Conservation (phyloP, 2,113 vertebrate genomes). For the Chionomys nivalis region DNA sequence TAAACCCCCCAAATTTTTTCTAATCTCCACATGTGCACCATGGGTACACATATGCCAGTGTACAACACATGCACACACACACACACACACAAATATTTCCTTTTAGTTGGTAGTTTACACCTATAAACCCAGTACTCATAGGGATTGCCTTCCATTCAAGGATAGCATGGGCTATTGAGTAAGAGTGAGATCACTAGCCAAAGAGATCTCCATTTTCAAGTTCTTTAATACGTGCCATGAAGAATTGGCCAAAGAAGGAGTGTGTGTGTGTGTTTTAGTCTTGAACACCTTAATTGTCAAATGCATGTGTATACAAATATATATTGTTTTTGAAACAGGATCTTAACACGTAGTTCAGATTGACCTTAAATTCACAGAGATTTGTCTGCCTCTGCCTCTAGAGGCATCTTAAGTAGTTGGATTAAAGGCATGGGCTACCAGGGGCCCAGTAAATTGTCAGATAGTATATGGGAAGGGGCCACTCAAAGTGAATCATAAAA, state of each 20-base stretch:
- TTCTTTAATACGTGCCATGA: conserved; percentile 40
- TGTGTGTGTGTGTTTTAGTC: conserved; percentile 22
- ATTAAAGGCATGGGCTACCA: neutral
- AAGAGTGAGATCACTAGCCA: neutral
- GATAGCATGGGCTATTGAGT: neutral
- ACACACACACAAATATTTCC: too few species aligned
- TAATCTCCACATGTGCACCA: neutral
- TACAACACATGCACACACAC: neutral
- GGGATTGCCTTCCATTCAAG: neutral
- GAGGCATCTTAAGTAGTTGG: neutral
- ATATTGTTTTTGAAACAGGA: neutral
- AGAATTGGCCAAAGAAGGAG: conserved; percentile 4
- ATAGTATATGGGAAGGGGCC: conserved; percentile 31
- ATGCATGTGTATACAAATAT: neutral
- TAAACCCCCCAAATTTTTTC: neutral
- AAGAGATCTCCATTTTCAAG: neutral
- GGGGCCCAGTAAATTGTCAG: neutral
- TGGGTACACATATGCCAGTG: neutral
- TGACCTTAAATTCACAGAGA: neutral
- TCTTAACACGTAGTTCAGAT: neutral
- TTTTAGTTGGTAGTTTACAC: neutral
- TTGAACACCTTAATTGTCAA: neutral
- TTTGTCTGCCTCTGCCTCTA: neutral
- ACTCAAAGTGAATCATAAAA: conserved; percentile 49
- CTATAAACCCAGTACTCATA: neutral